A percentile compares a stretch with the other conserved stretches of the same genome.
These are phyloP conservation scores for Gadus chalcogrammus DNA, from an alignment of 2,113 vertebrate species.

Conservation along the genomic window DNA sequence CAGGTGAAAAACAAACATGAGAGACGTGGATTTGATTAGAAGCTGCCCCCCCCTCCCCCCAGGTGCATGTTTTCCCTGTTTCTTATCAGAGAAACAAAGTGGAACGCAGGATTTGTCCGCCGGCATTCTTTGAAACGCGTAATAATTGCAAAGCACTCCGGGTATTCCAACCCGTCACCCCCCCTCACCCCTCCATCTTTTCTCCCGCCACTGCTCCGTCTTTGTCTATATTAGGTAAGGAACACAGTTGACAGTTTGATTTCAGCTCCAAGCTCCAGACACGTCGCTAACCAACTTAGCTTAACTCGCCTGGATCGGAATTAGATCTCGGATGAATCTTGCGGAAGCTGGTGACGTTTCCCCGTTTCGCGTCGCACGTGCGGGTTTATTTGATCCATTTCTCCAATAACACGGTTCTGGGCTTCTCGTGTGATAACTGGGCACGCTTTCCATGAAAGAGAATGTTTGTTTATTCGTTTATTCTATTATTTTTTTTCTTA, in stretches of 20 bases:
- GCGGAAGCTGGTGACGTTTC: neutral
- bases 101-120: too few relatives aligned
- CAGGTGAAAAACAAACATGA: too few relatives aligned
- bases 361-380: too few relatives aligned
- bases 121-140: neutral
- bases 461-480: slow-evolving; percentile 29
- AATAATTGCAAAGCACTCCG: neutral
- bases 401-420: too few relatives aligned
- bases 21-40: too few relatives aligned
- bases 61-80: too few relatives aligned
- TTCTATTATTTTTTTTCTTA: slow-evolving; percentile 18
- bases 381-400: too few relatives aligned
- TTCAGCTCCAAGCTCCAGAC: slow-evolving; percentile 35
- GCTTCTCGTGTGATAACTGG: too few relatives aligned
- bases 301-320: slow-evolving; percentile 6
- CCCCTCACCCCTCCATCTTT: neutral
- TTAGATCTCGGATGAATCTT: slow-evolving; percentile 48
- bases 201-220: slow-evolving; percentile 23
- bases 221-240: slow-evolving; percentile 59
- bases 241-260: slow-evolving; percentile 35
- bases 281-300: slow-evolving; percentile 24
- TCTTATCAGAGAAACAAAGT: too few relatives aligned
- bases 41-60: too few relatives aligned
- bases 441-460: slow-evolving; percentile 19
- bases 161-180: neutral